phyloP scores from a whole-genome alignment of 2,113 vertebrate species.

The Ictalurus punctatus region DNA sequence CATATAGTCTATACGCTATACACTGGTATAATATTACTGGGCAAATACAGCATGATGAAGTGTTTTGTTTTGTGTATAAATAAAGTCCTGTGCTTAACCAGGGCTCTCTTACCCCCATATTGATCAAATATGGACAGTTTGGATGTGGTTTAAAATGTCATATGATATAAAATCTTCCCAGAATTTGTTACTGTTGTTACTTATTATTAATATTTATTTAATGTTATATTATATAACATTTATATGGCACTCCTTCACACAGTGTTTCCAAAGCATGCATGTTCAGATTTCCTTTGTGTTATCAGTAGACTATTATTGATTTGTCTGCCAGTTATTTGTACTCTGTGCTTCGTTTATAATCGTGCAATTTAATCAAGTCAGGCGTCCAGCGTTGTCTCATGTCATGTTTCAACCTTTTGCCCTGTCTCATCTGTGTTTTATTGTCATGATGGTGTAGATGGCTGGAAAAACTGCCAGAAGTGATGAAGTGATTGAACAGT shows the following conservation, averaged over 20 bases:
- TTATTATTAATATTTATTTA: neutral
- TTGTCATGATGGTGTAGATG: conserved; percentile 68
- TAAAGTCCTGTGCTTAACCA: neutral
- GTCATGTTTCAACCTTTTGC: neutral
- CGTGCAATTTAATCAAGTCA: neutral
- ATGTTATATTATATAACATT: no score
- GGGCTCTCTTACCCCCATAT: no score
- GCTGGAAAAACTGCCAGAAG: conserved; percentile 64
- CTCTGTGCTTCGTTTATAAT: neutral
- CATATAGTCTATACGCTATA: no score
- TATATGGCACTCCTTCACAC: neutral
- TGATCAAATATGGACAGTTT: neutral
- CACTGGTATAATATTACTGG: neutral
- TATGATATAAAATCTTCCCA: neutral
- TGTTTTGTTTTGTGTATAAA: neutral
- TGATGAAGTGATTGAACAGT: conserved; percentile 57
- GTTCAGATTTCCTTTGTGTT: neutral
- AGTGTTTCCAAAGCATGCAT: neutral
- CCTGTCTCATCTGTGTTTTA: conserved; percentile 53
- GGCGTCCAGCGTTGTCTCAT: neutral
- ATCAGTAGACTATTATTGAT: neutral
- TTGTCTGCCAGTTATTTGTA: neutral
- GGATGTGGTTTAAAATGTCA: neutral
- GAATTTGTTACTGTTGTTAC: neutral
- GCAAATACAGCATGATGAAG: neutral